Evolutionary conservation across 2,113 vertebrate species (phyloP).

Genomic region (Heterochromis multidens): DNA sequence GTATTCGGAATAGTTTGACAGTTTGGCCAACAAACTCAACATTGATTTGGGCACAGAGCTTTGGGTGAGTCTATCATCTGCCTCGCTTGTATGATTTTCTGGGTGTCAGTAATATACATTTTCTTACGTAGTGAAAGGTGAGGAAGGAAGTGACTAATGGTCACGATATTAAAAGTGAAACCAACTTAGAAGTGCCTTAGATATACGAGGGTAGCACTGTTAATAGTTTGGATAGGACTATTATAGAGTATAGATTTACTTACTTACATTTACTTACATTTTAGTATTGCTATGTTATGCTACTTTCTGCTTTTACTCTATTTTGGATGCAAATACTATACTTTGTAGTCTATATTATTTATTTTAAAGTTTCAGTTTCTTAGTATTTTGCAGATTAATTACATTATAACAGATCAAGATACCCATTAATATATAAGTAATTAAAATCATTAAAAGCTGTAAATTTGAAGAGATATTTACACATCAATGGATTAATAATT

Average conservation of each 20-base stretch:
- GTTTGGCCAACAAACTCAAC: background rate
- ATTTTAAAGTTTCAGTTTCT: background rate
- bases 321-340: background rate
- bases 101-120: background rate
- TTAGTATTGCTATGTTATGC: background rate
- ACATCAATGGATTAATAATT: too few species aligned
- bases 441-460: too few species aligned
- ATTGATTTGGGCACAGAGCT: background rate
- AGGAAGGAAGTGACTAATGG: background rate
- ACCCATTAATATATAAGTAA: too few species aligned
- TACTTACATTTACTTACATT: background rate
- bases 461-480: background rate
- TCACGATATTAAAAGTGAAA: background rate
- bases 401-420: background rate
- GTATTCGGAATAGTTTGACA: background rate
- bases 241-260: too few species aligned
- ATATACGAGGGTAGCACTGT: background rate
- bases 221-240: background rate
- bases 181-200: background rate
- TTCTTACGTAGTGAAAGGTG: background rate
- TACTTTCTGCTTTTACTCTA: background rate
- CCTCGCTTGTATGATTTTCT: background rate
- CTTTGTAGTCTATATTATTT: background rate
- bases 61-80: background rate
- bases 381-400: background rate